Conservation (phyloP, 2,113 vertebrate species). For the Parotia lawesii region DNA sequence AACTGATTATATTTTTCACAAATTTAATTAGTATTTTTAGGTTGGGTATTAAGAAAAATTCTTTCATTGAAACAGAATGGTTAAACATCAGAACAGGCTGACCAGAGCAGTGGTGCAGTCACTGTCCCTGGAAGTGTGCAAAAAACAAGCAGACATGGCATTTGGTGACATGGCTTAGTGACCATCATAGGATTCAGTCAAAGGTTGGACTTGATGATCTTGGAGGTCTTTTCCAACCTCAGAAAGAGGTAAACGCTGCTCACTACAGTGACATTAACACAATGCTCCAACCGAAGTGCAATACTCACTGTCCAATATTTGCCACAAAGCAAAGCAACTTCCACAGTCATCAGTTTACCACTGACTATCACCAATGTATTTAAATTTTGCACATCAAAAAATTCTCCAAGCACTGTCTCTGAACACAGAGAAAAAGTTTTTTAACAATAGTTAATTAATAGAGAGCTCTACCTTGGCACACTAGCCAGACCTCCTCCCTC, state of each 20-base stretch:
- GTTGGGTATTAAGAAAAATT: background rate
- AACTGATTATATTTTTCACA: background rate
- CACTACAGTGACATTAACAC: background rate
- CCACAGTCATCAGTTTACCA: background rate
- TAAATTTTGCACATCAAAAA: background rate
- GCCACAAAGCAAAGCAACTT: background rate
- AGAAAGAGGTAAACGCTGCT: background rate
- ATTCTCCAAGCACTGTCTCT: background rate
- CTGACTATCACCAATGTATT: background rate
- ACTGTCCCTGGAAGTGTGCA: background rate
- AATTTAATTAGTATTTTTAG: background rate
- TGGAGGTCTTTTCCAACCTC: background rate
- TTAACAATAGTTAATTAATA: background rate
- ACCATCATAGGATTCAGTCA: background rate
- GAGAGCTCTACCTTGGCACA: background rate
- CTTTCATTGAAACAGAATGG: background rate
- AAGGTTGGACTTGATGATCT: background rate
- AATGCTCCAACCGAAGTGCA: accelerated
- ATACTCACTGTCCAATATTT: background rate
- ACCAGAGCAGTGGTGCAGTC: background rate
- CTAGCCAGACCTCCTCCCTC: background rate
- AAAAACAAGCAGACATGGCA: accelerated
- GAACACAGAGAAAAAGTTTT: background rate
- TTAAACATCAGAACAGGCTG: background rate
- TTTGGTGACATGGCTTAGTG: background rate